A percentile compares a stretch with the other conserved stretches of the same genome.
Evolutionary conservation across 2,888 invertebrate species (phyloP).

Genomic region (Eristalinus sepulchralis): DNA sequence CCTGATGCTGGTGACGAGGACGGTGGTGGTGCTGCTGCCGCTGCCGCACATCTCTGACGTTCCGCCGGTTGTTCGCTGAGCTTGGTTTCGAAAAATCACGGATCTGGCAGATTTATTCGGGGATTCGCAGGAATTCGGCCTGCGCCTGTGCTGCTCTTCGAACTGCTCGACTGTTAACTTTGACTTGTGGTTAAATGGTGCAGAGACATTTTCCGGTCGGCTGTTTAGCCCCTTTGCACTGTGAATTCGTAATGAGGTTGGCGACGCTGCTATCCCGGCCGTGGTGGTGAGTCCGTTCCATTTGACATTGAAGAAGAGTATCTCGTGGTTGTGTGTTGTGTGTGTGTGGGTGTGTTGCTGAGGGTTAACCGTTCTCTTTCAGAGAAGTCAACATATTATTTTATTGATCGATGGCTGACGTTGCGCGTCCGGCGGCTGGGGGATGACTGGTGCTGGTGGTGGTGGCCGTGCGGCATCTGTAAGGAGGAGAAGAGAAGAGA

Average conservation of each 20-base stretch:
- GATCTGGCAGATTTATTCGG: conserved; percentile 49
- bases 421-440: not conserved
- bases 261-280: not conserved
- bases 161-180: conserved; percentile 48
- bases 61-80: conserved; percentile 40
- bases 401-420: conserved; percentile 1
- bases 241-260: conserved; percentile 44
- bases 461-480: conserved; percentile 35
- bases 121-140: not conserved
- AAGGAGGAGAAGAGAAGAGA: conserved; percentile 21
- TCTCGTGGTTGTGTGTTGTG: not conserved
- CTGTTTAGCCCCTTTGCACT: conserved; percentile 22
- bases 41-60: conserved; percentile 52
- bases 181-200: conserved; percentile 48
- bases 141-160: not conserved
- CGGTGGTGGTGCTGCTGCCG: conserved; percentile 23
- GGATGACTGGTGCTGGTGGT: not conserved
- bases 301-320: conserved; percentile 12
- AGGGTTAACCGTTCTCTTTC: conserved; percentile 65
- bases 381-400: conserved; percentile 60
- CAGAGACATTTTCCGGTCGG: conserved; percentile 26
- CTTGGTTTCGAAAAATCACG: conserved; percentile 55
- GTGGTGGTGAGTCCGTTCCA: conserved; percentile 17
- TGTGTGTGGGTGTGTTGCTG: not conserved
- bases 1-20: conserved; percentile 10